Base-by-base conservation (phyloP, 1,140 invertebrate genomes). In the Calycopis cecrops region DNA sequence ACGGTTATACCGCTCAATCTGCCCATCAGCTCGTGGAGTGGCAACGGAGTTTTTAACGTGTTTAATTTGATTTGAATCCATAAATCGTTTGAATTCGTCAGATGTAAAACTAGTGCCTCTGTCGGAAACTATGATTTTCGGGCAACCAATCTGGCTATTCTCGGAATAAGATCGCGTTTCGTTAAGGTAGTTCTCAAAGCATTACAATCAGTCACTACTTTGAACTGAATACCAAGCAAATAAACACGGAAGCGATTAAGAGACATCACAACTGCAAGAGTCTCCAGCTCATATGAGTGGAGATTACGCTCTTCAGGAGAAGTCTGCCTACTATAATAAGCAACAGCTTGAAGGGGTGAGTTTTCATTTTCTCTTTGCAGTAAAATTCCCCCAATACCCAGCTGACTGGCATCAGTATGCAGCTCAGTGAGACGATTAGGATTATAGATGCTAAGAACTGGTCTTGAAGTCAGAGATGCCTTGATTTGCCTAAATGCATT, bases 171-270 rank as follows among this genome's bases (percentile, higher is more conserved):
- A 44, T 82, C 73, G n/a, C 63, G 60, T 66, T 79, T 86, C 17
- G 48, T 56, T 53, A 68, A 61, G 0, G 75, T 73, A 8, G 44
- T 52, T 14, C 65, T 54, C 35, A 84, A 47, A 2, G 79, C 74
- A 21, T 65, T 55, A 59, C 81, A 74, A 62, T 87, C 83, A 1
- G 76, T 86, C 0, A 83, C 51, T 0, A 84, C 52, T 38, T 52
- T 80, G 12, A 55, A 21, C n/a, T 40, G 18, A 21, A 56, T 69
- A 0, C 71, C 69, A 0, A 74, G n/a, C 4, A 88, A 51, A 60
- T 86, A 88, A 1, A 73, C 48, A 1, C 73, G 40, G 48, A 87
- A 87, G 11, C 61, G 48, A 55, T 73, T 73, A 0, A 86, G 44
- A 0, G 71, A 66, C 10, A 60, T 50, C 10, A 68, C 58, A 3